These are phyloP conservation scores for Polia nebulosa DNA, from an alignment of 2,888 invertebrate species.

Conservation along the genomic window DNA sequence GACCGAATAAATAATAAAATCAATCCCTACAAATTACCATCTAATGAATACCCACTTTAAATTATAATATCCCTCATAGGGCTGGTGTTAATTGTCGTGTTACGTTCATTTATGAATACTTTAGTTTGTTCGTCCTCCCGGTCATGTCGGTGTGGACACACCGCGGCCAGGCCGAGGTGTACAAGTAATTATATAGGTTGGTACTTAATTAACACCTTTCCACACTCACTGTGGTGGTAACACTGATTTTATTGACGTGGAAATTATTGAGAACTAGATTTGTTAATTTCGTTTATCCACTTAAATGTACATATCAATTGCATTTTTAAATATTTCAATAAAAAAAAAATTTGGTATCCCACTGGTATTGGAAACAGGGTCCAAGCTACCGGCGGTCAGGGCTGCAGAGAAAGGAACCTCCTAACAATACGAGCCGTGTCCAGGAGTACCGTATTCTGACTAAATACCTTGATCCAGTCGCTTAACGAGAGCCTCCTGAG, in stretches of 20 bases:
- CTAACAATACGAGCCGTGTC: no score
- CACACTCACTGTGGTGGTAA: conserved; percentile 21
- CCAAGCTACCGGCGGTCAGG: no score
- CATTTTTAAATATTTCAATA: no score
- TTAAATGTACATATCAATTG: no score
- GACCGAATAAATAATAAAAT: not conserved
- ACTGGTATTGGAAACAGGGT: no score
- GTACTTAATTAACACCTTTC: conserved; percentile 49
- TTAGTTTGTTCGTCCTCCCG: conserved; percentile 36
- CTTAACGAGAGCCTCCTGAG: no score
- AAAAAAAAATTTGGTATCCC: no score
- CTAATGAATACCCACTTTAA: not conserved
- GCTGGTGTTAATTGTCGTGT: conserved; percentile 23
- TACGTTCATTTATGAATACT: conserved; percentile 49
- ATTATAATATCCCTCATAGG: conserved; percentile 17
- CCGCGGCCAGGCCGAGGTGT: conserved; percentile 55
- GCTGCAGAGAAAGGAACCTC: no score
- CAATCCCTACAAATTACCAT: not conserved
- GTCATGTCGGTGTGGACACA: conserved; percentile 64
- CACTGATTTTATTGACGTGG: conserved; percentile 43
- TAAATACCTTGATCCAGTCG: no score
- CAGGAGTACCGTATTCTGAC: no score
- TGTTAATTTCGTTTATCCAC: no score
- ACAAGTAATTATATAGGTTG: conserved; percentile 63
- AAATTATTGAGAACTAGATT: conserved; percentile 24